Conservation (phyloP, 2,888 invertebrate species). For the Metallyticus violacea region DNA sequence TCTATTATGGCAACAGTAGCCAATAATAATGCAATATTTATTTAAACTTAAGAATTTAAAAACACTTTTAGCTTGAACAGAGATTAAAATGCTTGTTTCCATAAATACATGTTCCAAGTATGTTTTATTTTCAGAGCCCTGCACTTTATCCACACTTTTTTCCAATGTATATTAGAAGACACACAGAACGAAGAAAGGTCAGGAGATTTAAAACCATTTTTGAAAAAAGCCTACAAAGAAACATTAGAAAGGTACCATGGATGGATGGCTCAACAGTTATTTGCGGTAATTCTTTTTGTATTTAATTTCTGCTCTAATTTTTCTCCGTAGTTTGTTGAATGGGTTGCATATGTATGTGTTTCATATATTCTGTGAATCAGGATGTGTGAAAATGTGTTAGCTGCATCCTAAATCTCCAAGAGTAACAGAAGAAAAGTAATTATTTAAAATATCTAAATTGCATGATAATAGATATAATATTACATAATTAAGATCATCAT, state of each 20-base stretch:
- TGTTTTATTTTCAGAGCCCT: slow-evolving; percentile 54
- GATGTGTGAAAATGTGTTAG: too few relatives aligned
- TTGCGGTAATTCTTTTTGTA: slow-evolving; percentile 55
- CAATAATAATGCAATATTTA: too few relatives aligned
- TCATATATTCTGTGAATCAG: neutral
- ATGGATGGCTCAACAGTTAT: slow-evolving; percentile 72
- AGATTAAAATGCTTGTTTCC: too few relatives aligned
- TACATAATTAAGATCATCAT: too few relatives aligned
- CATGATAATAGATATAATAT: too few relatives aligned
- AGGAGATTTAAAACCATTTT: slow-evolving; percentile 60
- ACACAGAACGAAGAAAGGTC: slow-evolving; percentile 48
- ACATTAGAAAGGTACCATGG: slow-evolving; percentile 72
- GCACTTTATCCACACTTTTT: slow-evolving; percentile 59
- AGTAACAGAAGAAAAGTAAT: too few relatives aligned
- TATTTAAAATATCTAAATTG: too few relatives aligned
- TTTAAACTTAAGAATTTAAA: too few relatives aligned
- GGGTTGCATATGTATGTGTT: neutral
- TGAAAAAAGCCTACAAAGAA: slow-evolving; percentile 65
- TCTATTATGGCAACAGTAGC: too few relatives aligned
- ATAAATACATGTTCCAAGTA: too few relatives aligned
- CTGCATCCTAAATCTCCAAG: too few relatives aligned
- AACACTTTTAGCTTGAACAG: too few relatives aligned
- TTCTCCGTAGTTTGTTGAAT: neutral
- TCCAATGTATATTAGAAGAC: slow-evolving; percentile 55
- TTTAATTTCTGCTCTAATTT: neutral